These are phyloP conservation scores for Cygnus buccinator DNA, from an alignment of 2,113 vertebrate genomes.

Conservation along the genomic window DNA sequence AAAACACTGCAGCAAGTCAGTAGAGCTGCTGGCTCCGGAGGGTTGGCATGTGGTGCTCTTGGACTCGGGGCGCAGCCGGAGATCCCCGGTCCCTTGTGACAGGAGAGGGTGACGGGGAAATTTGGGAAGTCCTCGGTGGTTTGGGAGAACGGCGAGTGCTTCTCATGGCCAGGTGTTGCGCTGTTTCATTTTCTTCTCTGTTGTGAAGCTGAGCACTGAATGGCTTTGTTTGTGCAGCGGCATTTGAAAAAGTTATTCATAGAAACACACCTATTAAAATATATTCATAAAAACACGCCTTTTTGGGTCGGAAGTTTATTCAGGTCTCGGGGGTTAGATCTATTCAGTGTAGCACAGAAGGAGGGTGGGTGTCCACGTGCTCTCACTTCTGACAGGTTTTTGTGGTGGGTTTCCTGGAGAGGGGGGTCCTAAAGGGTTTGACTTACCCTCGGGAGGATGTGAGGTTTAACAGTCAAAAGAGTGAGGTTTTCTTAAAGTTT, in stretches of 20 bases:
- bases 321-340: background rate
- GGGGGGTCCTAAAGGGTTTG: rapidly evolving
- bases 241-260: background rate
- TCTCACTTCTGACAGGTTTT: background rate
- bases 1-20: background rate
- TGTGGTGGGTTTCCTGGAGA: background rate
- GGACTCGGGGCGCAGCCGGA: background rate
- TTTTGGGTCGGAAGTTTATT: background rate
- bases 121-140: background rate
- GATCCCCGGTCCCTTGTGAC: rapidly evolving
- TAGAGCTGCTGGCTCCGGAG: background rate
- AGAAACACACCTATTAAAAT: background rate
- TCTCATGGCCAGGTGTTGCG: background rate
- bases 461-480: background rate
- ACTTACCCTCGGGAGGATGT: background rate
- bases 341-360: rapidly evolving
- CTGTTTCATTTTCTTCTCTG: background rate
- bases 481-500: background rate
- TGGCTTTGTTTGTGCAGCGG: rapidly evolving
- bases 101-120: background rate
- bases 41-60: rapidly evolving
- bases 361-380: rapidly evolving
- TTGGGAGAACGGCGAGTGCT: background rate
- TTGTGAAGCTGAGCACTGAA: background rate
- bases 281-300: rapidly evolving